A percentile compares a stretch with the other conserved stretches of the same genome.
These are phyloP conservation scores for Myotis brandtii DNA, from an alignment of 2,113 vertebrate species.

Conservation along the genomic window DNA sequence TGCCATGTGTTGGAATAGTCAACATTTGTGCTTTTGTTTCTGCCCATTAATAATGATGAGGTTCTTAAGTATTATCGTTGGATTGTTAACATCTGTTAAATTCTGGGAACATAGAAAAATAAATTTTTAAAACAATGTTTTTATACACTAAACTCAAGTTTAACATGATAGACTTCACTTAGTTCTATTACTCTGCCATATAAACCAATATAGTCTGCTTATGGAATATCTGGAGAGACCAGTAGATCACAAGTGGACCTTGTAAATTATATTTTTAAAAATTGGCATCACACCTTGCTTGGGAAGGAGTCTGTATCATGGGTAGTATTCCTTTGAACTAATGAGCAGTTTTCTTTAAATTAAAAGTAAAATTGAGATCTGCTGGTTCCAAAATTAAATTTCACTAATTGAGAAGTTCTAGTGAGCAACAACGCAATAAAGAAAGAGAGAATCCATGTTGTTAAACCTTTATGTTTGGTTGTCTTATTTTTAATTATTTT, in stretches of 20 bases:
- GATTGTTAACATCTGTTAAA: not conserved
- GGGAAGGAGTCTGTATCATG: not conserved
- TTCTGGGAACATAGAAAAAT: not conserved
- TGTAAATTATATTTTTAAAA: not conserved
- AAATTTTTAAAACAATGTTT: not conserved
- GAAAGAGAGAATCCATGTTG: not conserved
- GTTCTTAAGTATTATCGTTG: not conserved
- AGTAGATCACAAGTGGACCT: fast-evolving
- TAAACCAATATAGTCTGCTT: not conserved
- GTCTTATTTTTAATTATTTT: not conserved
- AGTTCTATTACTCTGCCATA: not conserved
- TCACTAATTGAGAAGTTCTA: not conserved
- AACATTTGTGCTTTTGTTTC: not conserved
- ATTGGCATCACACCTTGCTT: not conserved
- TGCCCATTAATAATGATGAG: not conserved
- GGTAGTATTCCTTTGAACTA: not conserved
- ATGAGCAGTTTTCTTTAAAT: not conserved
- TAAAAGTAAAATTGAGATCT: not conserved
- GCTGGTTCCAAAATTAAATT: not conserved
- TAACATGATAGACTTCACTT: not conserved
- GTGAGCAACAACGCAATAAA: not conserved
- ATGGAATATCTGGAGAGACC: not conserved
- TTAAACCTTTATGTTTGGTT: not conserved
- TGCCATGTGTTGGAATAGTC: not conserved
- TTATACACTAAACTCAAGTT: not conserved